Conservation (phyloP, 1,140 invertebrate genomes). For the Danaus plexippus region DNA sequence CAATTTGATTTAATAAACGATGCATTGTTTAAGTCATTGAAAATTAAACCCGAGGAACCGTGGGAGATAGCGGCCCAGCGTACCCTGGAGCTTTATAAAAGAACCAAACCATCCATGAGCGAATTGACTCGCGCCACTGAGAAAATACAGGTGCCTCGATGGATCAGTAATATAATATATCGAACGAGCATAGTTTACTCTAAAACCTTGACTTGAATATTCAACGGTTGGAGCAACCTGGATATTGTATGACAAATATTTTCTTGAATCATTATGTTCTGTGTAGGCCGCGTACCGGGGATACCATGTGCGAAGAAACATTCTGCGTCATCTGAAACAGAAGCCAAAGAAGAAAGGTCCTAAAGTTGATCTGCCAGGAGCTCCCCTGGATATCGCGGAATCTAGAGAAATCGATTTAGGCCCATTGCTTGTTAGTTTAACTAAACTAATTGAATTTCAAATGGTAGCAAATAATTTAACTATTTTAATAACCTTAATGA, state of each 20-base stretch:
- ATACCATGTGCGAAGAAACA: slow-evolving; percentile 47
- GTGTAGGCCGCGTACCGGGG: slow-evolving; percentile 55
- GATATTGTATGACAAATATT: not conserved
- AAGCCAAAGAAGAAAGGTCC: slow-evolving; percentile 36
- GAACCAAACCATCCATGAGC: slow-evolving; percentile 47
- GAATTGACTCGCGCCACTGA: slow-evolving; percentile 48
- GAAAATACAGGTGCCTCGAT: slow-evolving; percentile 47
- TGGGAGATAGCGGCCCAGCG: slow-evolving; percentile 56
- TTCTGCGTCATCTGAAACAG: slow-evolving; percentile 39
- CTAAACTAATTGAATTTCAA: too few relatives aligned
- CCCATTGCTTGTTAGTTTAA: slow-evolving; percentile 43
- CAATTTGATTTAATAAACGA: too few relatives aligned
- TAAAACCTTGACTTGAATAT: slow-evolving; percentile 4
- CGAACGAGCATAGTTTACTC: too few relatives aligned
- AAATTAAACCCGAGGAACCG: slow-evolving; percentile 34
- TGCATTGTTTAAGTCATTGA: slow-evolving; percentile 29
- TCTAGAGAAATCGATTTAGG: slow-evolving; percentile 52
- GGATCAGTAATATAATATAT: too few relatives aligned
- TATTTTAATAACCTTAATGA: too few relatives aligned
- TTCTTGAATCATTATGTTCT: not conserved
- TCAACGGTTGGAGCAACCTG: not conserved
- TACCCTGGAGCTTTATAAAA: slow-evolving; percentile 52
- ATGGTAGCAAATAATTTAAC: too few relatives aligned
- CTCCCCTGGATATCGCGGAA: slow-evolving; percentile 40
- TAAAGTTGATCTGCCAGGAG: slow-evolving; percentile 36